Evolutionary conservation across 64 coral and sea anemone genomes (phyloP).

Genomic region (Pocillopora verrucosa): DNA sequence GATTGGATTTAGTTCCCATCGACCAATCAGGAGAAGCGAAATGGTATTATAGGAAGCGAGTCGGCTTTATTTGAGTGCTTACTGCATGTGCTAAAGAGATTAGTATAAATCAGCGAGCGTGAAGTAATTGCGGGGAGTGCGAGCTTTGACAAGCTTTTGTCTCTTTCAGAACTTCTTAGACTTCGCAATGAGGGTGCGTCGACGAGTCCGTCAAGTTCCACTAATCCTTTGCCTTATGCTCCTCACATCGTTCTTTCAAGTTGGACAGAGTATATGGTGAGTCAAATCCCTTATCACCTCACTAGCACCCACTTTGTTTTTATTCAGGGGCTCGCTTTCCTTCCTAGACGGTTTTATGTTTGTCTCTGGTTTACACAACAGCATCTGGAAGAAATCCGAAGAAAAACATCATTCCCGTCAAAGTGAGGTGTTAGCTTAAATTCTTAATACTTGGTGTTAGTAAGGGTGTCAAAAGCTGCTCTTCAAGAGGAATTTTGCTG

Average conservation of each 20-base stretch:
- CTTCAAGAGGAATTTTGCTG: not conserved
- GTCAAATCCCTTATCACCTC: not conserved
- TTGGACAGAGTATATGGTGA: constrained; percentile 62
- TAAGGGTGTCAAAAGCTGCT: not conserved
- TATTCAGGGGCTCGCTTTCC: constrained; percentile 5
- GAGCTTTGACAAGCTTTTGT: not conserved
- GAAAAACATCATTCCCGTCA: constrained; percentile 1
- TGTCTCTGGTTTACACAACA: not conserved
- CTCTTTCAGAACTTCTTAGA: constrained; percentile 21
- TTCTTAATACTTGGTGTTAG: not conserved
- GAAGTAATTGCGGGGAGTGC: constrained; percentile 12
- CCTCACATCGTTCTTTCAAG: constrained; percentile 55
- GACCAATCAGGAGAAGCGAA: constrained; percentile 45
- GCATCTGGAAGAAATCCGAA: constrained; percentile 35
- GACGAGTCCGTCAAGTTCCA: constrained; percentile 33
- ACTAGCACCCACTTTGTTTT: not conserved
- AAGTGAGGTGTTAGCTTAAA: constrained; percentile 5
- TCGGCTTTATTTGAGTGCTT: constrained; percentile 21
- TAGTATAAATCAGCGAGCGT: constrained; percentile 38
- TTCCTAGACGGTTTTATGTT: not conserved
- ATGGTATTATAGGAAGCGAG: constrained; percentile 19
- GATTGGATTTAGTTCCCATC: constrained; percentile 7
- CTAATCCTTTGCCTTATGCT: constrained; percentile 11
- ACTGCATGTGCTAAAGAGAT: constrained; percentile 71
- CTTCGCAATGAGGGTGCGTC: constrained; percentile 43